phyloP scores from a whole-genome alignment of 1,140 invertebrate genomes.

The Drosophila pruinosa region DNA sequence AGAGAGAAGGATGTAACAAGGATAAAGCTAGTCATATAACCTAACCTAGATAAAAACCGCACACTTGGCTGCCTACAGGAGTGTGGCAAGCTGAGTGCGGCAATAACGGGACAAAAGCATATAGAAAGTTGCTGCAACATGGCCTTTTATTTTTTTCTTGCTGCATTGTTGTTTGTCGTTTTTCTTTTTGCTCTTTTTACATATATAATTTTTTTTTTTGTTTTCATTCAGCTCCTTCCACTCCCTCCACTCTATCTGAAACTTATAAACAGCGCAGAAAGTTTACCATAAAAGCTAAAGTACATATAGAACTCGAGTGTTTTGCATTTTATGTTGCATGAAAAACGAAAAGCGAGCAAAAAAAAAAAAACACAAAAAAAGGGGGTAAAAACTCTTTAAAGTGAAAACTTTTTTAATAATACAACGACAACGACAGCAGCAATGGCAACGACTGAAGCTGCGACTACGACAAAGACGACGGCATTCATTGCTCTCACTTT shows the following conservation, averaged over 20 bases:
- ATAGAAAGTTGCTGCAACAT: conserved; percentile 68
- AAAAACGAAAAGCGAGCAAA: conserved; percentile 22
- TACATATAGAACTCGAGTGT: conserved; percentile 66
- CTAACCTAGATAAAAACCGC: conserved; percentile 75
- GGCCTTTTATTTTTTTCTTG: conserved; percentile 30
- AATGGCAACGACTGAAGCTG: conserved; percentile 11
- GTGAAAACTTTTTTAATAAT: conserved; percentile 75
- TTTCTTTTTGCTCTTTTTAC: background rate
- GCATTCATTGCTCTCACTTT: background rate
- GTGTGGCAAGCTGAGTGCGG: conserved; percentile 20
- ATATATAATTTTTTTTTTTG: conserved; percentile 7
- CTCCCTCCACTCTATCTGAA: conserved; percentile 30
- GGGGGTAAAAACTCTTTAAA: conserved; percentile 63
- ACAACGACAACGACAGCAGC: conserved; percentile 60
- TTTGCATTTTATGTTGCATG: conserved; percentile 73
- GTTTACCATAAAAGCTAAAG: conserved; percentile 74
- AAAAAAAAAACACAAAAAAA: background rate
- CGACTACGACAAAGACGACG: conserved; percentile 29
- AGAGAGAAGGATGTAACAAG: background rate
- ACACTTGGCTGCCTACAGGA: conserved; percentile 67
- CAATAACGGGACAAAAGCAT: conserved; percentile 68
- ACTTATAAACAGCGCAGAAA: conserved; percentile 76
- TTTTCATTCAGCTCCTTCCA: background rate
- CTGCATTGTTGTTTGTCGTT: conserved; percentile 13
- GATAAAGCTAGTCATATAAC: conserved; percentile 25